These are phyloP conservation scores for Momotus momota DNA, from an alignment of 2,797 vertebrate species.

Conservation along the genomic window DNA sequence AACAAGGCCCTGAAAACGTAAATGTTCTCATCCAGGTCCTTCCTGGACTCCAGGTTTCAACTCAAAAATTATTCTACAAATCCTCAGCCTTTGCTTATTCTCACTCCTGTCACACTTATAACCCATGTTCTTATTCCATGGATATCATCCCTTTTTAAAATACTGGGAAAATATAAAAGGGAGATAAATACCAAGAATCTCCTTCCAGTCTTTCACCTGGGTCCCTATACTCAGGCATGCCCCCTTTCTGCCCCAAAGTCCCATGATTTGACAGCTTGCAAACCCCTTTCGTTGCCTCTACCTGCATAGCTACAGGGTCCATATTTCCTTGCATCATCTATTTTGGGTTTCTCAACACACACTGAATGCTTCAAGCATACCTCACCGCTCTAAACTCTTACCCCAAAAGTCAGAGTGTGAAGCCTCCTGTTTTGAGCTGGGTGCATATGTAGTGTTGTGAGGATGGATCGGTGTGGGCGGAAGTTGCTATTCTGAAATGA, in stretches of 20 bases:
- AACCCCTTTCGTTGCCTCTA: neutral
- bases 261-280: neutral
- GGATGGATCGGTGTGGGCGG: slow-evolving; percentile 47
- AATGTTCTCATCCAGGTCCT: neutral
- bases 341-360: slow-evolving; percentile 14
- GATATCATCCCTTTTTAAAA: neutral
- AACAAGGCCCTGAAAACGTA: neutral
- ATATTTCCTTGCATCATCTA: slow-evolving; percentile 20
- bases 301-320: neutral
- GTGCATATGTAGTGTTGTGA: neutral
- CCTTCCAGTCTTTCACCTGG: neutral
- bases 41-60: neutral
- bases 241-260: neutral
- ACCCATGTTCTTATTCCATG: neutral
- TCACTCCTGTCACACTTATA: neutral
- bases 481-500: slow-evolving; percentile 67
- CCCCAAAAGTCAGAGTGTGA: slow-evolving; percentile 45
- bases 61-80: neutral
- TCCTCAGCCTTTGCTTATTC: neutral
- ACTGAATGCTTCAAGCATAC: neutral
- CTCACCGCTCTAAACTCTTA: slow-evolving; percentile 31
- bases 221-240: neutral
- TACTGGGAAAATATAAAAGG: neutral
- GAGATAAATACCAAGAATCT: neutral
- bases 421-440: slow-evolving; percentile 33